phyloP scores from a whole-genome alignment of 2,888 invertebrate genomes.

The Psylliodes chrysocephalus region DNA sequence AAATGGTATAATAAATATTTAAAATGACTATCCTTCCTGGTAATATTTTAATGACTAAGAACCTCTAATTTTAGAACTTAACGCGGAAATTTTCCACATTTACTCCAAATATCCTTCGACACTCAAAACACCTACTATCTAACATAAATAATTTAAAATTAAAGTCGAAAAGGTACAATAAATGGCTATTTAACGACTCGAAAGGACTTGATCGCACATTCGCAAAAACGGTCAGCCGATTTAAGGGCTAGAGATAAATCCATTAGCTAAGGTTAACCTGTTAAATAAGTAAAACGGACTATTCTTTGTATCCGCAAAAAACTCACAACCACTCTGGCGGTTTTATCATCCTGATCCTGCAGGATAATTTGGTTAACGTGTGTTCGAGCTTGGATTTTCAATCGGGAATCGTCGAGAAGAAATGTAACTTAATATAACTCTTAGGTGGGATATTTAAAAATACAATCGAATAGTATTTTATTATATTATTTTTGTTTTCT shows the following conservation, averaged over 20 bases:
- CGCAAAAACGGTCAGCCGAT: conserved; percentile 29
- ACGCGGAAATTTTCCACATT: background rate
- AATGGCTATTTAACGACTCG: conserved; percentile 23
- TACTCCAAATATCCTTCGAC: conserved; percentile 5
- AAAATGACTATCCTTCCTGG: background rate
- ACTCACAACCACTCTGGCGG: background rate
- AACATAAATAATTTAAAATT: conserved; percentile 22
- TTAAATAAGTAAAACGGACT: conserved; percentile 9
- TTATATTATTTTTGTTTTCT: no score
- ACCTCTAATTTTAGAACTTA: no score
- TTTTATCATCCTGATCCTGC: background rate
- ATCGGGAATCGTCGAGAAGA: no score
- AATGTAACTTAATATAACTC: no score
- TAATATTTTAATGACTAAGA: background rate
- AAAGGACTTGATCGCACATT: conserved; percentile 20
- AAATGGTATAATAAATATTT: no score
- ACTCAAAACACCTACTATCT: background rate
- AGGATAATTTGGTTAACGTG: conserved; percentile 1
- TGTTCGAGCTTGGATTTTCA: no score
- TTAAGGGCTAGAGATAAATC: conserved; percentile 21
- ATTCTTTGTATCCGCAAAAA: background rate
- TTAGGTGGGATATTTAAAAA: no score
- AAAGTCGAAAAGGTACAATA: conserved; percentile 14
- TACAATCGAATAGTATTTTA: no score
- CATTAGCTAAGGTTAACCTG: conserved; percentile 30